Conservation (phyloP, 2,797 vertebrate species). For the Micrastur ruficollis region DNA sequence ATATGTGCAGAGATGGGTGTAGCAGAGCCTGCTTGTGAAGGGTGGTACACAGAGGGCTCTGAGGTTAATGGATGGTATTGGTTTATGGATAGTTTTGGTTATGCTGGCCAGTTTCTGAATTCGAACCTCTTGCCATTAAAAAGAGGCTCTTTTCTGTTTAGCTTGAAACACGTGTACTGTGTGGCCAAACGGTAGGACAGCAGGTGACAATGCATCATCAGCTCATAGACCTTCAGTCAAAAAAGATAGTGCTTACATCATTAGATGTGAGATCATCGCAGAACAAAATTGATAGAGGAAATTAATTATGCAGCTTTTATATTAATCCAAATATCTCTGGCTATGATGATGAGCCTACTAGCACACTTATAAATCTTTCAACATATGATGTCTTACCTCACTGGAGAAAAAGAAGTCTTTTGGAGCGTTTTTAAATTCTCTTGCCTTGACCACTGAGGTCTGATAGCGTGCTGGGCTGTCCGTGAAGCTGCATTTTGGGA, state of each 20-base stretch:
- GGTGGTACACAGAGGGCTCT: rapidly evolving
- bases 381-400: not conserved
- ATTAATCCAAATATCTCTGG: not conserved
- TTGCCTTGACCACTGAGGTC: not conserved
- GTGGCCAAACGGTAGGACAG: not conserved
- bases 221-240: not conserved
- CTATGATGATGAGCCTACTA: not conserved
- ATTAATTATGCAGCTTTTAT: constrained; percentile 15
- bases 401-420: not conserved
- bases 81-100: not conserved
- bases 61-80: not conserved
- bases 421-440: not conserved
- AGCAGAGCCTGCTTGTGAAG: not conserved
- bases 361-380: not conserved
- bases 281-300: constrained; percentile 10
- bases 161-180: not conserved
- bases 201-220: not conserved
- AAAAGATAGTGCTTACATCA: not conserved
- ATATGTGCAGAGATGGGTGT: rapidly evolving
- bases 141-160: not conserved
- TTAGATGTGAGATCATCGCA: not conserved
- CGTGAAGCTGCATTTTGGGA: not conserved
- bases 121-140: not conserved
- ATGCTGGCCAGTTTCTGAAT: not conserved
- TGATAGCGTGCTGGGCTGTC: not conserved